A percentile compares a stretch with the other conserved stretches of the same genome.
These are phyloP conservation scores for Ectropis grisescens DNA, from an alignment of 1,140 invertebrate genomes.

Conservation along the genomic window DNA sequence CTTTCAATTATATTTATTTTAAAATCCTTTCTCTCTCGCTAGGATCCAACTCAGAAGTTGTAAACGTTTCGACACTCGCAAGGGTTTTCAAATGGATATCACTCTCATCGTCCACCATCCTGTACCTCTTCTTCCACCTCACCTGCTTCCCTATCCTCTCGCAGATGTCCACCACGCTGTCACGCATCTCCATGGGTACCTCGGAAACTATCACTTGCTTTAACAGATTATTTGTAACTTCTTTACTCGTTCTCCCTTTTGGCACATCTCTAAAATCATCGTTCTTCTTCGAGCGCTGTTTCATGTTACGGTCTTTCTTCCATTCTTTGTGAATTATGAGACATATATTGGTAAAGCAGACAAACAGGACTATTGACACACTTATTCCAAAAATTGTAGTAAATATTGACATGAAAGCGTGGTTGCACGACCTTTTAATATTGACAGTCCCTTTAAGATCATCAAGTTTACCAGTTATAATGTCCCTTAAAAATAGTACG, in stretches of 20 bases:
- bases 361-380: slow-evolving; percentile 18
- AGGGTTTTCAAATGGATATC: slow-evolving; percentile 22
- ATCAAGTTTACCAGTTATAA: slow-evolving; percentile 37
- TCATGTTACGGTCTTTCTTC: too few species aligned
- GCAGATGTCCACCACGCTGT: slow-evolving; percentile 36
- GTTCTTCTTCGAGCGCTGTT: too few species aligned
- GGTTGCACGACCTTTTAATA: slow-evolving; percentile 20
- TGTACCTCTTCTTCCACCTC: slow-evolving; percentile 33
- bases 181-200: slow-evolving; percentile 40
- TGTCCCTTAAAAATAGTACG: slow-evolving; percentile 33
- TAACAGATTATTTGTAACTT: slow-evolving; percentile 31
- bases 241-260: slow-evolving; percentile 12
- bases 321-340: slow-evolving; percentile 19
- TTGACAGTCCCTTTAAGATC: slow-evolving; percentile 12
- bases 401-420: slow-evolving; percentile 25
- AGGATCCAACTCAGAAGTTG: not conserved
- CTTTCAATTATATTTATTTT: too few species aligned
- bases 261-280: too few species aligned
- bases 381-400: slow-evolving; percentile 22
- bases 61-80: not conserved
- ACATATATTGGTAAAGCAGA: slow-evolving; percentile 22
- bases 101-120: slow-evolving; percentile 22
- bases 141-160: slow-evolving; percentile 32
- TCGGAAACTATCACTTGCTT: slow-evolving; percentile 39
- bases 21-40: too few species aligned